Percentiles rank a stretch among this genome's conserved stretches.
Evolutionary conservation across 2,888 invertebrate species (phyloP).

Genomic region (Liposcelis brunnea): DNA sequence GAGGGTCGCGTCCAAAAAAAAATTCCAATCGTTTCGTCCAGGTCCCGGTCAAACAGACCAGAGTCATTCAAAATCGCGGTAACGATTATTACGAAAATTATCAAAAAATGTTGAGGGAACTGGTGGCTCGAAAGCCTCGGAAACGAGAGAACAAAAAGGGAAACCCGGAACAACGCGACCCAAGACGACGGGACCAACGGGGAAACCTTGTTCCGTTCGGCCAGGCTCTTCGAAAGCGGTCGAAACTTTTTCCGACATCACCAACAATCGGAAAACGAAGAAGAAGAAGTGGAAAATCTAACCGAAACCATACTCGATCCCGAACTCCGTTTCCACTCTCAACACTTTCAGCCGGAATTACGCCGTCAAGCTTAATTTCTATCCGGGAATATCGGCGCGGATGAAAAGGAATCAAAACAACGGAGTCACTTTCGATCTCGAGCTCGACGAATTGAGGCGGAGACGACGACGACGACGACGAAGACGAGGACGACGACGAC

Average conservation of each 20-base stretch:
- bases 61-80: background rate
- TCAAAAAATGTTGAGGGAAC: conserved; percentile 6
- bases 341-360: conserved; percentile 3
- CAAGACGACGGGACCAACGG: too few species aligned
- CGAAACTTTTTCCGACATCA: conserved; percentile 1
- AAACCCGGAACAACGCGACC: too few species aligned
- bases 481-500: background rate
- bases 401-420: conserved; percentile 5
- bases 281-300: conserved; percentile 1
- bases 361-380: conserved; percentile 1
- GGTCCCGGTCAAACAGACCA: background rate
- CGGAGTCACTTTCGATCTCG: conserved; percentile 8
- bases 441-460: conserved; percentile 4
- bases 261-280: background rate
- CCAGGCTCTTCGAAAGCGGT: conserved; percentile 1
- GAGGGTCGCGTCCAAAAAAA: background rate
- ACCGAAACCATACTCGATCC: conserved; percentile 2
- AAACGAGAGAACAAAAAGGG: too few species aligned
- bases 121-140: conserved; percentile 5
- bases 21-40: background rate
- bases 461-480: conserved; percentile 2
- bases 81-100: conserved; percentile 4
- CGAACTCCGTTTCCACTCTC: background rate
- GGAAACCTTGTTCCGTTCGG: background rate
- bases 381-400: conserved; percentile 2